Base-by-base conservation (phyloP, 1,140 invertebrate genomes). In the Antheraea mylitta region DNA sequence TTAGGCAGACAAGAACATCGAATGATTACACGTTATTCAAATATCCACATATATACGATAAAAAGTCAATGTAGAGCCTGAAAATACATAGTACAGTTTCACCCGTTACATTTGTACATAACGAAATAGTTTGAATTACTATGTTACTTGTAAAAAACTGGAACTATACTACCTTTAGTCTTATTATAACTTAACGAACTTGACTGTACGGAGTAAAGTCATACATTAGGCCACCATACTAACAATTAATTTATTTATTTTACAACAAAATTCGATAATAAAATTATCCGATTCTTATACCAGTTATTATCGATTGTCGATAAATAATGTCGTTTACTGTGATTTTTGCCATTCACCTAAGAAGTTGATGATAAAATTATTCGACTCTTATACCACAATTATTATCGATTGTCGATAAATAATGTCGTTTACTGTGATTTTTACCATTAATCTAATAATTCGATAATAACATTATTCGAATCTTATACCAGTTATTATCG, bases 171-270 rank as follows among this genome's bases (percentile, higher is more conserved):
- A 53, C 45, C 45, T 53, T 53, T 53, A 53, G 45, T 53, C 45
- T 53, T 53, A 53, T 16, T 13, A 53, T 53, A 53, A 42, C 38
- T 42, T 42, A 42, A 53, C 16, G 13, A 53, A 53, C 16, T 53
- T 16, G 45, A 53, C 45, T 53, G 11, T 53, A 16, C 11, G 11
- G 16, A 0, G 5, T 13, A 13, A 53, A 53, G 45, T 53, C 45
- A 53, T 37, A 63, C 61, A 63, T 63, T 63, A 63, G 61, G 61
- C 61, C 61, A 63, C 30, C 61, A 18, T 7, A 63, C 61, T 63
- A 63, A 22, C 7, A 63, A 18, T 63, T 16, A 13, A 53, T 13
- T 53, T 42, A 2, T 42, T 11, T 53, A 16, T 53, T 53, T 53
- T n/a, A 53, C 45, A 16, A 6, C 1, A 53, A 13, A 53, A 53